Percentiles rank a stretch among this genome's conserved stretches.
Conservation (phyloP, 2,888 invertebrate genomes). For the Punctoribates punctum region DNA sequence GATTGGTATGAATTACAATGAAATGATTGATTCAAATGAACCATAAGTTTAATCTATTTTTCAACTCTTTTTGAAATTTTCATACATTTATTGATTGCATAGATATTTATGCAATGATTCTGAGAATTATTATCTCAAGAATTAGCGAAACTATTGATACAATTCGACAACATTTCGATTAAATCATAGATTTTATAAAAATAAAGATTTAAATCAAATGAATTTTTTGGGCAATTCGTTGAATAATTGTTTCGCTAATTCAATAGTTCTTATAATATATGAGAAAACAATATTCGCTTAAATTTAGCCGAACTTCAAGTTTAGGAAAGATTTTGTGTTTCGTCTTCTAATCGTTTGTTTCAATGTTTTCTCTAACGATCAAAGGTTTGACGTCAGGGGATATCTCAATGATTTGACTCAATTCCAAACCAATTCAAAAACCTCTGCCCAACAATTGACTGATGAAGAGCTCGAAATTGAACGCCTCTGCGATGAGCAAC, state of each 20-base stretch:
- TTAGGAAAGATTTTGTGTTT: not conserved
- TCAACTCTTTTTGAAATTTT: not conserved
- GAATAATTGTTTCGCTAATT: slow-evolving; percentile 21
- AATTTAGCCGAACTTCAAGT: not conserved
- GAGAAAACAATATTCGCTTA: not conserved
- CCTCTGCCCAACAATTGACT: slow-evolving; percentile 58
- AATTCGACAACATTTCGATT: too few relatives aligned
- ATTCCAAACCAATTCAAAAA: slow-evolving; percentile 73
- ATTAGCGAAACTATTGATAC: slow-evolving; percentile 21
- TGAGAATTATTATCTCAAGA: not conserved
- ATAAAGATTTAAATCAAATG: not conserved
- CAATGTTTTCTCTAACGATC: not conserved
- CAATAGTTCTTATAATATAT: not conserved
- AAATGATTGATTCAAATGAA: slow-evolving; percentile 27
- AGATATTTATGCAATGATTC: not conserved
- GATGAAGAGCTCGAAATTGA: slow-evolving; percentile 75
- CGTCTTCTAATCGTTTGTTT: slow-evolving; percentile 13
- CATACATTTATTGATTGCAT: slow-evolving; percentile 3
- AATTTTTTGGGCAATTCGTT: not conserved
- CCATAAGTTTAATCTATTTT: slow-evolving; percentile 11
- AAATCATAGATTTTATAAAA: not conserved
- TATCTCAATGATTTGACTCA: slow-evolving; percentile 77
- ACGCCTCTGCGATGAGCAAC: slow-evolving; percentile 88
- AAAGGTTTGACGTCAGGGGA: slow-evolving; percentile 90
- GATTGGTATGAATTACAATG: slow-evolving; percentile 37